Conservation (phyloP, 2,797 vertebrate genomes). For the Acipenser ruthenus region DNA sequence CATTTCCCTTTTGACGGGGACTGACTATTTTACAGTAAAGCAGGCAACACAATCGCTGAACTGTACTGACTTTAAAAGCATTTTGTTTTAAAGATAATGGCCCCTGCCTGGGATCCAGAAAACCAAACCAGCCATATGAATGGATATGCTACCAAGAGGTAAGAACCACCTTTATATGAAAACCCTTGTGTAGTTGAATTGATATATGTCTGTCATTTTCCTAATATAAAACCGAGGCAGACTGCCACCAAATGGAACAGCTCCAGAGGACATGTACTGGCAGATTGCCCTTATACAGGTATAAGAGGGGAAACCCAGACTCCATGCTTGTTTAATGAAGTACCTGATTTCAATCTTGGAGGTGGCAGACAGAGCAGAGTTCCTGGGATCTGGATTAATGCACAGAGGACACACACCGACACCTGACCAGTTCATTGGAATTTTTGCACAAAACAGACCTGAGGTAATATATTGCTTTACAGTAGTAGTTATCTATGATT, state of each 20-base stretch:
- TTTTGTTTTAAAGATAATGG: constrained; percentile 66
- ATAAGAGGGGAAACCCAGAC: no score
- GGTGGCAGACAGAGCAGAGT: constrained; percentile 70
- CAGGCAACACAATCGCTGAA: no score
- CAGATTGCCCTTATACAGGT: no score
- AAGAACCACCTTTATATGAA: constrained; percentile 23
- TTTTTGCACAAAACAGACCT: constrained; percentile 90
- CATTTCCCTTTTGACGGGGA: background rate
- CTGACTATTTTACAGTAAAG: no score
- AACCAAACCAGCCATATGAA: constrained; percentile 83
- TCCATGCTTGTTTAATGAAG: no score
- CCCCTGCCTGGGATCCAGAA: constrained; percentile 89
- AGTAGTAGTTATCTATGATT: no score
- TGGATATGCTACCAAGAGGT: constrained; percentile 90
- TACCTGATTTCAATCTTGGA: constrained; percentile 25
- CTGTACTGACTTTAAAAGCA: background rate
- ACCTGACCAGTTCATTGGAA: constrained; percentile 71
- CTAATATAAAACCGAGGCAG: no score
- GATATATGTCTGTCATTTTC: no score
- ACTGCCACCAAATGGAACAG: no score
- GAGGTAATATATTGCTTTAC: constrained; percentile 62
- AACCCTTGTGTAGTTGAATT: no score
- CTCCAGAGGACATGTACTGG: no score
- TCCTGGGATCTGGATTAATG: constrained; percentile 77
- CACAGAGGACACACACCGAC: constrained; percentile 74